A percentile compares a stretch with the other conserved stretches of the same genome.
These are phyloP conservation scores for Ennomos erosarius DNA, from an alignment of 2,888 invertebrate species.

Conservation along the genomic window DNA sequence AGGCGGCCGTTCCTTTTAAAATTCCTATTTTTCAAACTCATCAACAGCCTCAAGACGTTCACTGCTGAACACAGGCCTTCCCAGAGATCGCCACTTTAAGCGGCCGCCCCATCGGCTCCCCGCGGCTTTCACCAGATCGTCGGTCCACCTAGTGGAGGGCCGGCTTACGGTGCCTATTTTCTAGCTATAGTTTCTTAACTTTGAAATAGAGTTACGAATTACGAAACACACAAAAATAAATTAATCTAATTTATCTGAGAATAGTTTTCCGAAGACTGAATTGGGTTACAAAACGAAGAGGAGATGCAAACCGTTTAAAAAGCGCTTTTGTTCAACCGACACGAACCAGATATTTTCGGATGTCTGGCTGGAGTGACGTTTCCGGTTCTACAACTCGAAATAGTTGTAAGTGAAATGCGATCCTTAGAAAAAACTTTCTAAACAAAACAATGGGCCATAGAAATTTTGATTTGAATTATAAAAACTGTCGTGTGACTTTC, in stretches of 20 bases:
- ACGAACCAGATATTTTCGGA: constrained; percentile 12
- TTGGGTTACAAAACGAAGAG: constrained; percentile 14
- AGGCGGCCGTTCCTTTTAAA: too few species aligned
- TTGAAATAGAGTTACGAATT: not conserved
- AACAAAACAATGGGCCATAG: not conserved
- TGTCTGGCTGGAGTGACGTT: constrained; percentile 26
- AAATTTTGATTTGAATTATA: not conserved
- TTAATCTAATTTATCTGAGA: not conserved
- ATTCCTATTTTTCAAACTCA: too few species aligned
- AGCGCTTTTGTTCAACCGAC: constrained; percentile 1
- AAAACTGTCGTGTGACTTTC: not conserved
- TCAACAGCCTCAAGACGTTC: too few species aligned
- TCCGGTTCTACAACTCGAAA: constrained; percentile 30
- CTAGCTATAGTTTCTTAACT: too few species aligned
- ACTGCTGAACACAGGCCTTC: too few species aligned
- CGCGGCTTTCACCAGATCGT: too few species aligned
- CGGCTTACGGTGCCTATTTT: too few species aligned
- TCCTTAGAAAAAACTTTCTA: constrained; percentile 18
- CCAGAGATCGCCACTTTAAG: too few species aligned
- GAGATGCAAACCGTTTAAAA: constrained; percentile 13
- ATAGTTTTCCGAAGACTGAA: not conserved
- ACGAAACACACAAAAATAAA: not conserved
- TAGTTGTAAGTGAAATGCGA: constrained; percentile 22
- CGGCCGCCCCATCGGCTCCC: too few species aligned
- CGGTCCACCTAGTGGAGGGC: too few species aligned